Base-by-base conservation (phyloP, 2,888 invertebrate species). In the Noctua comes region DNA sequence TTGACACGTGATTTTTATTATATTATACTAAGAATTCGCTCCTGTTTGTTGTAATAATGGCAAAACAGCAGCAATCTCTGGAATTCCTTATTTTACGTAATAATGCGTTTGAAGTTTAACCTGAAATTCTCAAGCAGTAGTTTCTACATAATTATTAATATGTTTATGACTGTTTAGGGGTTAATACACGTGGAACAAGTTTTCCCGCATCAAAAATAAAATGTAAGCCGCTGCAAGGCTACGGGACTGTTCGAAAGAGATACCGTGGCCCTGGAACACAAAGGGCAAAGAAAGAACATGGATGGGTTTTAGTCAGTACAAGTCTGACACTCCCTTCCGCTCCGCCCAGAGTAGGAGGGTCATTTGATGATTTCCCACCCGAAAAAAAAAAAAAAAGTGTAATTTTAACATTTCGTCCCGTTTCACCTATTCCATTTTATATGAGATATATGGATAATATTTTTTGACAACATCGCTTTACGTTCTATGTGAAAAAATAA, bases 381-480 rank as follows among this genome's bases (percentile, higher is more conserved):
- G n/a, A n/a, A n/a, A n/a, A n/a, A n/a, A n/a, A n/a, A n/a, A n/a
- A n/a, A n/a, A n/a, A 27, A 31, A 36, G 31, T 65, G 40, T 62
- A 62, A 74, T 80, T 70, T 79, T 6, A 40, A 65, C 16, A 59
- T 74, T 74, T 51, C 24, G 57, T 73, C 70, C 48, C 65, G 27
- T 66, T 80, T 68, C 36, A 59, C 69, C n/a, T 51, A 54, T 62
- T 62, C 2, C 11, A 75, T 66, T 69, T 65, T 51, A 57, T 59
- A 27, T 24, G 4, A 18, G 27, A 24, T 21, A 65, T 65, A 65
- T 13, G 24, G 36, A 8, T 31, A 59, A 18, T 31, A 13, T 62
- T 18, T 31, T 24, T 31, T 31, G 5, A 31, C 1, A 31, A 7
- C 1, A 59, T 18, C 7, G 27, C 18, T 62, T 2, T 8, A 62